These are phyloP conservation scores for Agrotis clavis DNA, from an alignment of 2,888 invertebrate genomes.

Conservation along the genomic window DNA sequence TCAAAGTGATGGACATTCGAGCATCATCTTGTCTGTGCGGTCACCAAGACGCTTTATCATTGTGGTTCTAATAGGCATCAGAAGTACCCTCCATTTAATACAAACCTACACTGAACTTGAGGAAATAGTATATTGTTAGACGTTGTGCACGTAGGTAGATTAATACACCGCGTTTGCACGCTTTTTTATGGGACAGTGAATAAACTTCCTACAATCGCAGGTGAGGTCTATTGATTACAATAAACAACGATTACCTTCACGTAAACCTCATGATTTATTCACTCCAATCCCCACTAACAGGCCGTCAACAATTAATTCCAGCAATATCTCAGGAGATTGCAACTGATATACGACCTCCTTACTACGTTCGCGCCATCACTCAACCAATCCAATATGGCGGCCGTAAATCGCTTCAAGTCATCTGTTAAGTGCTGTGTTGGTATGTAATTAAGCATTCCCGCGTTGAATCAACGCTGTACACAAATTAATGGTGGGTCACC, in stretches of 20 bases:
- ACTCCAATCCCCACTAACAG: slow-evolving; percentile 43
- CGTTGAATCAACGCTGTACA: slow-evolving; percentile 70
- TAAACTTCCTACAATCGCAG: neutral
- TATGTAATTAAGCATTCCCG: slow-evolving; percentile 72
- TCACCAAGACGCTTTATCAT: slow-evolving; percentile 46
- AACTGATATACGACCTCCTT: slow-evolving; percentile 58
- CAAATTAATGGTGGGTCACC: slow-evolving; percentile 70
- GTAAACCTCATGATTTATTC: slow-evolving; percentile 41
- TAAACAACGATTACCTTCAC: slow-evolving; percentile 14
- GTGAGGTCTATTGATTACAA: neutral
- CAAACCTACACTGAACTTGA: neutral
- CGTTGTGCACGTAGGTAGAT: neutral
- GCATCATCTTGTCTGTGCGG: slow-evolving; percentile 40
- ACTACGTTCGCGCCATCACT: slow-evolving; percentile 61
- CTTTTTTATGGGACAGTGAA: neutral
- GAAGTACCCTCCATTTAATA: slow-evolving; percentile 16
- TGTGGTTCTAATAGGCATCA: slow-evolving; percentile 31
- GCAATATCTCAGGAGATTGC: slow-evolving; percentile 57
- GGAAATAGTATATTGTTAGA: neutral
- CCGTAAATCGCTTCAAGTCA: slow-evolving; percentile 71
- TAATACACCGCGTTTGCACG: neutral
- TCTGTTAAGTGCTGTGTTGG: slow-evolving; percentile 66
- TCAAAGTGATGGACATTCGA: slow-evolving; percentile 44
- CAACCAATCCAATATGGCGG: slow-evolving; percentile 65
- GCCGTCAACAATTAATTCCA: slow-evolving; percentile 58